Percentiles rank a stretch among this genome's conserved stretches.
These are phyloP conservation scores for Pseudomugil gertrudae DNA, from an alignment of 2,797 vertebrate genomes.

Conservation along the genomic window DNA sequence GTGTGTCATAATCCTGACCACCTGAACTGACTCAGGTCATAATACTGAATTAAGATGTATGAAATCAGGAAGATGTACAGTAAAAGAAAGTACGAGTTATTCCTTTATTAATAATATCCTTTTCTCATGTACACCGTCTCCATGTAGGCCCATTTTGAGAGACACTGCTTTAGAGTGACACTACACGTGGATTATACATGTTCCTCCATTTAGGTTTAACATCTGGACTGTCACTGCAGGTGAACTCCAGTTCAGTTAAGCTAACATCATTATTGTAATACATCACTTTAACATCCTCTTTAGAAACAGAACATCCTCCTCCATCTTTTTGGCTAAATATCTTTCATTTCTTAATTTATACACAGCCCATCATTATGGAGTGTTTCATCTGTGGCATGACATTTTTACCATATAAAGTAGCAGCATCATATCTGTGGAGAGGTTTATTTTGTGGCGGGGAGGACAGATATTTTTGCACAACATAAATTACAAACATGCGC, in stretches of 20 bases:
- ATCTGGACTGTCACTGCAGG: not conserved
- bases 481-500: conserved; percentile 22
- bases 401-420: not conserved
- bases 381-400: not conserved
- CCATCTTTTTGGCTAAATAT: not conserved
- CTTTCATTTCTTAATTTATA: not conserved
- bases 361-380: not conserved
- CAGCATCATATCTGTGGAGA: not conserved
- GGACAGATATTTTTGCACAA: conserved; percentile 17
- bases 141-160: too few relatives aligned
- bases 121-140: too few relatives aligned
- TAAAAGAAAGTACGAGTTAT: too few relatives aligned
- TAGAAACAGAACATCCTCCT: not conserved
- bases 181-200: too few relatives aligned
- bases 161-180: too few relatives aligned
- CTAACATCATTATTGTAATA: not conserved
- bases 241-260: not conserved
- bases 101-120: too few relatives aligned
- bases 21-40: too few relatives aligned
- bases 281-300: not conserved
- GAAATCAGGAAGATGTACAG: too few relatives aligned
- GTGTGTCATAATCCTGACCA: too few relatives aligned
- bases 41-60: too few relatives aligned
- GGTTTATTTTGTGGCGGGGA: conserved; percentile 1
- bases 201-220: not conserved